These are phyloP conservation scores for Amphimedon queenslandica DNA, from an alignment of 37 sponge, comb jelly and placozoan genomes.

Conservation along the genomic window DNA sequence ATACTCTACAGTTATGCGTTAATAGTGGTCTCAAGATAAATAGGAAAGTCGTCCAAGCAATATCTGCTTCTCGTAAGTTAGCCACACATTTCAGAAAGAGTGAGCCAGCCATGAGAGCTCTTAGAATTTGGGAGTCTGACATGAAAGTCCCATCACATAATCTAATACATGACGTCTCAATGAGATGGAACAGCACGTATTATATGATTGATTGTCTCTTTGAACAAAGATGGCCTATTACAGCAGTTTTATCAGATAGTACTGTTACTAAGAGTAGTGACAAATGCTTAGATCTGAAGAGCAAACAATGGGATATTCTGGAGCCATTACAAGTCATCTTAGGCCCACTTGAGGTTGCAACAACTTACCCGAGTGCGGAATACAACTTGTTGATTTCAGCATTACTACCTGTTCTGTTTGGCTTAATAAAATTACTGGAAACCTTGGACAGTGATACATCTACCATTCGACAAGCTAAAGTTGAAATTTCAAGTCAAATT, in stretches of 20 bases:
- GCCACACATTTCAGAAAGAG: not conserved
- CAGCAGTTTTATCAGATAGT: constrained; percentile 4
- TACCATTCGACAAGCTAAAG: too few relatives aligned
- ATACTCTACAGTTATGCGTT: not conserved
- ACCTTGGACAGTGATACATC: not conserved
- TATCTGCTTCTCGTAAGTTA: not conserved
- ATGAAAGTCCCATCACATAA: not conserved
- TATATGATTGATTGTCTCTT: constrained; percentile 7
- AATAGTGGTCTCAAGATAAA: not conserved
- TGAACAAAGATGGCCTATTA: constrained; percentile 13
- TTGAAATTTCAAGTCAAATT: too few relatives aligned
- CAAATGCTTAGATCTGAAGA: not conserved
- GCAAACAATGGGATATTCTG: constrained; percentile 6
- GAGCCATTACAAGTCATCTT: not conserved
- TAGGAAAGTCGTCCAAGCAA: not conserved
- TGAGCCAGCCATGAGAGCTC: not conserved
- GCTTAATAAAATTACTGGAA: constrained; percentile 1
- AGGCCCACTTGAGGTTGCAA: constrained; percentile 4
- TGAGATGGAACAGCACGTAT: constrained; percentile 9
- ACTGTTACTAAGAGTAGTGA: not conserved
- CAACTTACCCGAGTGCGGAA: constrained; percentile 14
- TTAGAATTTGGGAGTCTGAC: not conserved
- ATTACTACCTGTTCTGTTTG: not conserved
- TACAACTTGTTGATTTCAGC: constrained; percentile 11
- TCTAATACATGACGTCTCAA: constrained; percentile 1